Conservation (phyloP, 2,888 invertebrate species). For the Ophion ellenae region DNA sequence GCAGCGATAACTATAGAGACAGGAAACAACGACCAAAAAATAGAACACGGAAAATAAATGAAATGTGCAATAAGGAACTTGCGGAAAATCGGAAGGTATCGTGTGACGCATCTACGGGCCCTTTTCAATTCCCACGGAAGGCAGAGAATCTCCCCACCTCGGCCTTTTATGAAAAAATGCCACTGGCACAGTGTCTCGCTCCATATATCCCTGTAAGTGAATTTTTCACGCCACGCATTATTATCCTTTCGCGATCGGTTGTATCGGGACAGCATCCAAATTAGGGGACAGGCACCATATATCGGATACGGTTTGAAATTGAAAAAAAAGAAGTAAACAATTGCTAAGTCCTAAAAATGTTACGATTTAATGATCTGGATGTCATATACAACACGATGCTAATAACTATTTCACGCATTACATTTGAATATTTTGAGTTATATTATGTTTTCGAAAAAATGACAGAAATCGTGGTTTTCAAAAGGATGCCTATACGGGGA, state of each 20-base stretch:
- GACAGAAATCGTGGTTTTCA: no score
- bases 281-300: no score
- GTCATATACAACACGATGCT: no score
- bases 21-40: constrained; percentile 1
- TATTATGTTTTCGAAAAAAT: no score
- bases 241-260: constrained; percentile 37
- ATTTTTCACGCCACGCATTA: constrained; percentile 45
- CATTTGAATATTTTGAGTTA: no score
- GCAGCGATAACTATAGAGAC: not conserved
- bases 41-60: constrained; percentile 6
- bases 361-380: no score
- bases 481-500: no score
- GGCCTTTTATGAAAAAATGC: constrained; percentile 23
- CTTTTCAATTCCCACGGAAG: constrained; percentile 63
- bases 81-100: constrained; percentile 59
- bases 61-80: constrained; percentile 46
- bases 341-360: no score
- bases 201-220: constrained; percentile 40
- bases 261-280: not conserved
- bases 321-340: no score
- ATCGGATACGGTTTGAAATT: no score
- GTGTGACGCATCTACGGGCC: constrained; percentile 55
- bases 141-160: constrained; percentile 29
- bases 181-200: not conserved
- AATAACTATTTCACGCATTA: no score